Evolutionary conservation across 2,113 vertebrate genomes (phyloP).

Genomic region (Rattus rattus): DNA sequence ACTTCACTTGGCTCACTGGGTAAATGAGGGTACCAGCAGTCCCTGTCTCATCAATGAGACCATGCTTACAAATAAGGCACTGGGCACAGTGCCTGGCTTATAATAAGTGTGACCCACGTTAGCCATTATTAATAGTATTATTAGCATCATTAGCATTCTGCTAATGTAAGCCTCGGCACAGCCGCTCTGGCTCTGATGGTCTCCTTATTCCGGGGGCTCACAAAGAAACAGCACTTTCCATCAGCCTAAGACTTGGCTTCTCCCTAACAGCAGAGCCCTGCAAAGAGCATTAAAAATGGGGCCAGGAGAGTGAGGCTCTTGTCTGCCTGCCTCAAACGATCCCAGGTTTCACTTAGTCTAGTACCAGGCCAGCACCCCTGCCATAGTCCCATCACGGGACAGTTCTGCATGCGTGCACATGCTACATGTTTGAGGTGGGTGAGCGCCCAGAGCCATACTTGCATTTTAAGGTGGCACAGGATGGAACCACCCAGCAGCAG

Average conservation of each 20-base stretch:
- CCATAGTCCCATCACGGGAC: not conserved
- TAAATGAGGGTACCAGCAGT: not conserved
- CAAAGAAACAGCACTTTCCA: not conserved
- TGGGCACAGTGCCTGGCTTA: not conserved
- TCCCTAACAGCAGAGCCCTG: not conserved
- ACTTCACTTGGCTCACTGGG: not conserved
- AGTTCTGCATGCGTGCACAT: too few species aligned
- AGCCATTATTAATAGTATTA: not conserved
- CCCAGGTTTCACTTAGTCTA: not conserved
- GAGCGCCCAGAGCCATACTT: not conserved
- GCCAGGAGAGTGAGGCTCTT: not conserved
- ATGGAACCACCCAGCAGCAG: not conserved
- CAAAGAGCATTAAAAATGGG: not conserved
- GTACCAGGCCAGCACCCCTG: not conserved
- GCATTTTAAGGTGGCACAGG: not conserved
- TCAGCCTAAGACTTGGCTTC: not conserved
- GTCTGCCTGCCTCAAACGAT: not conserved
- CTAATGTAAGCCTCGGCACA: not conserved
- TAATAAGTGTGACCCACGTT: not conserved
- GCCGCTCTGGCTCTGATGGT: not conserved
- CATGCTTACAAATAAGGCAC: not conserved
- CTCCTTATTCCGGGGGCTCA: not conserved
- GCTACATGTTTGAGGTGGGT: not conserved
- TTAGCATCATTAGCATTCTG: not conserved
- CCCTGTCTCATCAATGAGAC: slow-evolving; percentile 2